Conservation (phyloP, 2,113 vertebrate species). For the Pelobates fuscus region DNA sequence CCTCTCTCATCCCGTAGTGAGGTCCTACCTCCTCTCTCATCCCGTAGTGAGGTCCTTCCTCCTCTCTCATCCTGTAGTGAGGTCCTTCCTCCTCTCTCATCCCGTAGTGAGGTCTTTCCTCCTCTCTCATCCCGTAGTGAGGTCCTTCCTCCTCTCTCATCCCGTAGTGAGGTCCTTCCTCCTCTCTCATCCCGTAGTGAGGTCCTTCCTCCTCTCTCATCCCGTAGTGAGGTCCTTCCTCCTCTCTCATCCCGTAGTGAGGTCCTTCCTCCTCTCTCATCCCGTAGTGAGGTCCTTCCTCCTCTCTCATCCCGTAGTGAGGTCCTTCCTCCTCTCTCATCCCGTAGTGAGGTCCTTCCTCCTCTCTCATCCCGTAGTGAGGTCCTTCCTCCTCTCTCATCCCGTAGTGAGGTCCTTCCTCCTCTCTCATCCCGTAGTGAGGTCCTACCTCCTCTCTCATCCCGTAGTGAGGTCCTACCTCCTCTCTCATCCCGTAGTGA, state of each 20-base stretch:
- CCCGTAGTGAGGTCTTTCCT: neutral
- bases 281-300: neutral
- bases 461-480: slow-evolving; percentile 57
- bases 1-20: slow-evolving; percentile 15
- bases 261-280: too few species aligned
- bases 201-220: slow-evolving; percentile 49
- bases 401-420: neutral
- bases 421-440: slow-evolving; percentile 5
- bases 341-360: neutral
- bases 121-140: slow-evolving; percentile 3
- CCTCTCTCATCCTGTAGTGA: too few species aligned
- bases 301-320: slow-evolving; percentile 47
- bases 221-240: neutral
- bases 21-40: slow-evolving; percentile 9
- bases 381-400: too few species aligned
- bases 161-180: neutral
- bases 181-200: slow-evolving; percentile 47
- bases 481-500: slow-evolving; percentile 15
- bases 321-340: slow-evolving; percentile 49
- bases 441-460: too few species aligned
- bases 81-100: slow-evolving; percentile 49
- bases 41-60: too few species aligned
- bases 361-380: slow-evolving; percentile 3
- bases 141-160: too few species aligned
- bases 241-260: slow-evolving; percentile 3